These are phyloP conservation scores for Daptonema setosum DNA, from an alignment of 2,888 invertebrate species.

Conservation along the genomic window DNA sequence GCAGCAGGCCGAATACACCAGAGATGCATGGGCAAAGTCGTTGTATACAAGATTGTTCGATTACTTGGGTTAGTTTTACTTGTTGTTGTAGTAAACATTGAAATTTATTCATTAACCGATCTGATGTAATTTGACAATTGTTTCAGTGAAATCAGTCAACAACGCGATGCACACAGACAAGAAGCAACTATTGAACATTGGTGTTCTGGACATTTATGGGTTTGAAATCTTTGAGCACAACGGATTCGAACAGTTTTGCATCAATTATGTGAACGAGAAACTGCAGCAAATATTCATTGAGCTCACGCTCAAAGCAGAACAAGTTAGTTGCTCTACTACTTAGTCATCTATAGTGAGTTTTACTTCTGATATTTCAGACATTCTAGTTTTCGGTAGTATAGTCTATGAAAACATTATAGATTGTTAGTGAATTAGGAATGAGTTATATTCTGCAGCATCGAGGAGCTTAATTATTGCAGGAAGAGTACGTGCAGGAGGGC, in stretches of 20 bases:
- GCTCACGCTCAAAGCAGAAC: constrained; percentile 45
- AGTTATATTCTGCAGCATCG: too few relatives aligned
- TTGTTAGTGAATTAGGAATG: not conserved
- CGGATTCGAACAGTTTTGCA: constrained; percentile 48
- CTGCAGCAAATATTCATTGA: constrained; percentile 51
- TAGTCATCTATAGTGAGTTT: not conserved
- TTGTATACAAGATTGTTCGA: constrained; percentile 44
- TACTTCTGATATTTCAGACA: not conserved
- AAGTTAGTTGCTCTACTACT: too few relatives aligned
- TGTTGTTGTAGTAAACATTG: too few relatives aligned
- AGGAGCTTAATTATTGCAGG: constrained; percentile 31
- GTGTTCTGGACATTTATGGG: constrained; percentile 48
- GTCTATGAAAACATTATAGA: not conserved
- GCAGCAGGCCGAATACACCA: constrained; percentile 42
- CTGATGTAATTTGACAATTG: not conserved
- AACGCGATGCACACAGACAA: constrained; percentile 39
- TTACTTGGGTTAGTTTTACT: constrained; percentile 33
- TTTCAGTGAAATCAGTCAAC: constrained; percentile 38
- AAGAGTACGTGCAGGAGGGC: constrained; percentile 45
- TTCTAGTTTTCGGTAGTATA: not conserved
- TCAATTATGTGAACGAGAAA: constrained; percentile 50
- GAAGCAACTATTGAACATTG: constrained; percentile 34
- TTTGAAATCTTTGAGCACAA: constrained; percentile 48
- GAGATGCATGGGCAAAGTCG: constrained; percentile 45
- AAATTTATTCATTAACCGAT: too few relatives aligned